Conservation (phyloP, 2,113 vertebrate genomes). For the Arvicanthis niloticus region DNA sequence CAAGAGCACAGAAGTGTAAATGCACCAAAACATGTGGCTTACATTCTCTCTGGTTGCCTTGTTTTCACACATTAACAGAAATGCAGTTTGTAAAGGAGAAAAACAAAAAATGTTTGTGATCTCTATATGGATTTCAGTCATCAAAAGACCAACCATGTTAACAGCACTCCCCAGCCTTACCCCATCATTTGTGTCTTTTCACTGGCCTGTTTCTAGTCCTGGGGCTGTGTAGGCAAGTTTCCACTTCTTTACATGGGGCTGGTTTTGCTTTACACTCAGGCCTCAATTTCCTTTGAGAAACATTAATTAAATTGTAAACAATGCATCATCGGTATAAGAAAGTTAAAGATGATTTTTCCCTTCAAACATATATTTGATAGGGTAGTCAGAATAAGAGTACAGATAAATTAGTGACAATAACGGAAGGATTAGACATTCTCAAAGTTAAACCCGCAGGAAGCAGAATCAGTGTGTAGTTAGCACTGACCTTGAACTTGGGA, state of each 20-base stretch:
- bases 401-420: background rate
- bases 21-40: constrained; percentile 77
- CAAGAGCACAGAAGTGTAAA: constrained; percentile 74
- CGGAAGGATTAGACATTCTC: background rate
- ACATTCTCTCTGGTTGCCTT: constrained; percentile 59
- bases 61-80: constrained; percentile 79
- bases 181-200: background rate
- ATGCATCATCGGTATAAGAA: background rate
- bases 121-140: constrained; percentile 52
- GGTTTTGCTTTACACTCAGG: constrained; percentile 39
- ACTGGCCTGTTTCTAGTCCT: background rate
- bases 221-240: background rate
- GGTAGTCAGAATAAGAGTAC: background rate
- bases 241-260: background rate
- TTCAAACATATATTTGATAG: background rate
- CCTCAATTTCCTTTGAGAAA: background rate
- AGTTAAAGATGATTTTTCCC: background rate
- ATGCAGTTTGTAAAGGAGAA: constrained; percentile 15
- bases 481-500: background rate
- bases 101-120: constrained; percentile 3
- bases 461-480: background rate
- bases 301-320: constrained; percentile 51
- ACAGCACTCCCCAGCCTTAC: background rate
- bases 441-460: background rate
- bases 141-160: constrained; percentile 14